Conservation (phyloP, 1,140 invertebrate genomes). For the Zaprionus camerounensis region DNA sequence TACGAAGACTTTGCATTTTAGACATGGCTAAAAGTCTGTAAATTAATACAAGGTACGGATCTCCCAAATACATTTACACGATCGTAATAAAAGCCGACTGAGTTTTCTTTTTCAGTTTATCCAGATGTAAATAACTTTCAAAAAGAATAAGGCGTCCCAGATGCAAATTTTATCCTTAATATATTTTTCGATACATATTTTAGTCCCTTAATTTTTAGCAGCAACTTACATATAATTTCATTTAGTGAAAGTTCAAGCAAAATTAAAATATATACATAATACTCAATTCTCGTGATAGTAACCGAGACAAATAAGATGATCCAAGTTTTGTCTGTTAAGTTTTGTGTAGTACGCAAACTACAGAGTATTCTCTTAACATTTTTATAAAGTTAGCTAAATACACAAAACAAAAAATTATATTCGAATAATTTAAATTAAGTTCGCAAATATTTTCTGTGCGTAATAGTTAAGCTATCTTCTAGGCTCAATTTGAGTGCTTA, state of each 20-base stretch:
- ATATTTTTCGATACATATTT: constrained; percentile 40
- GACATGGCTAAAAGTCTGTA: constrained; percentile 40
- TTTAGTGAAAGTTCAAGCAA: constrained; percentile 20
- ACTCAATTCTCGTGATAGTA: constrained; percentile 82
- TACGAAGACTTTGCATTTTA: constrained; percentile 82
- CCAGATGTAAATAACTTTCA: constrained; percentile 66
- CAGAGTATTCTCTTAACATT: constrained; percentile 12
- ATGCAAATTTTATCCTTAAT: constrained; percentile 59
- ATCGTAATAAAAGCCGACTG: background rate
- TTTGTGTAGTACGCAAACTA: constrained; percentile 54
- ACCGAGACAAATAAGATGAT: constrained; percentile 53
- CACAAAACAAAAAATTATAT: constrained; percentile 24
- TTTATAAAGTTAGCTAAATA: constrained; percentile 18
- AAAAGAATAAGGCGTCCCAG: constrained; percentile 41
- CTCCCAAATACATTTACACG: background rate
- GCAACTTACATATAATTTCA: constrained; percentile 34
- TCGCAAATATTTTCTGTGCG: constrained; percentile 49
- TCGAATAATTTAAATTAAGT: constrained; percentile 58
- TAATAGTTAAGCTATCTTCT: constrained; percentile 67
- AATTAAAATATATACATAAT: constrained; percentile 57
- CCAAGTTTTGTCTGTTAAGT: constrained; percentile 68
- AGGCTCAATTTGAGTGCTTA: constrained; percentile 62
- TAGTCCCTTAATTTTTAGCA: constrained; percentile 52
- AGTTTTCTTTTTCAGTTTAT: constrained; percentile 44
- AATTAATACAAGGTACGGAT: constrained; percentile 42